phyloP scores from a whole-genome alignment of 1,140 invertebrate genomes.

The Mylabris phalerata region DNA sequence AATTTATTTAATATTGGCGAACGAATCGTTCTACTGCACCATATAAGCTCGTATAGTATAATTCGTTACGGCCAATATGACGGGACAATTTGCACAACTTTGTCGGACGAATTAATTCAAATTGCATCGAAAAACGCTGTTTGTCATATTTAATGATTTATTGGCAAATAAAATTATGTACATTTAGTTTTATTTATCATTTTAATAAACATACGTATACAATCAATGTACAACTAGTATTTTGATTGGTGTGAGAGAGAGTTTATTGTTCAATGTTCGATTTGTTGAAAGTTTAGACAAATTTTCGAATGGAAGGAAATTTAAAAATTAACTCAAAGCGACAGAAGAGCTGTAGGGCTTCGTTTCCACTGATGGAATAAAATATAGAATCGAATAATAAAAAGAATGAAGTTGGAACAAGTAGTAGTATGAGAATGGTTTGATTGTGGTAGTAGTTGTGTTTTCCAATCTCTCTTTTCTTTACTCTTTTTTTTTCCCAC shows the following conservation, averaged over 20 bases:
- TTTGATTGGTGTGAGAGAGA: too few relatives aligned
- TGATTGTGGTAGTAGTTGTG: too few relatives aligned
- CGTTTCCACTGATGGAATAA: constrained; percentile 23
- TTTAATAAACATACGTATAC: constrained; percentile 14
- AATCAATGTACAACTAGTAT: too few relatives aligned
- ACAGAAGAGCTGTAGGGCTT: constrained; percentile 15
- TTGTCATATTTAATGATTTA: constrained; percentile 16
- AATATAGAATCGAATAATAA: constrained; percentile 30
- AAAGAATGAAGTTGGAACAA: constrained; percentile 4
- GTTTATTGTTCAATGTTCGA: too few relatives aligned
- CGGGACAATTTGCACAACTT: constrained; percentile 2
- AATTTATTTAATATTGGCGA: too few relatives aligned
- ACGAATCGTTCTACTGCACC: too few relatives aligned
- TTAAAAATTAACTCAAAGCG: constrained; percentile 23
- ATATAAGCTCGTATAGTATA: too few relatives aligned
- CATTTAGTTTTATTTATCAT: constrained; percentile 16
- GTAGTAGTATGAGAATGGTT: not conserved
- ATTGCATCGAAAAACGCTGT: constrained; percentile 12
- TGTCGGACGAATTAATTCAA: constrained; percentile 8
- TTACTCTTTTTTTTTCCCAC: too few relatives aligned
- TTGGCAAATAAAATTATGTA: constrained; percentile 14
- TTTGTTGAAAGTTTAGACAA: too few relatives aligned
- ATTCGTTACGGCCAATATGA: too few relatives aligned
- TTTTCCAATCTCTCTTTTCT: too few relatives aligned
- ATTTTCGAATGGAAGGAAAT: constrained; percentile 14